Evolutionary conservation across 2,888 invertebrate genomes (phyloP), one percentile per base, ranked within the genome.

Genomic region (Hyposoter dolosus): DNA sequence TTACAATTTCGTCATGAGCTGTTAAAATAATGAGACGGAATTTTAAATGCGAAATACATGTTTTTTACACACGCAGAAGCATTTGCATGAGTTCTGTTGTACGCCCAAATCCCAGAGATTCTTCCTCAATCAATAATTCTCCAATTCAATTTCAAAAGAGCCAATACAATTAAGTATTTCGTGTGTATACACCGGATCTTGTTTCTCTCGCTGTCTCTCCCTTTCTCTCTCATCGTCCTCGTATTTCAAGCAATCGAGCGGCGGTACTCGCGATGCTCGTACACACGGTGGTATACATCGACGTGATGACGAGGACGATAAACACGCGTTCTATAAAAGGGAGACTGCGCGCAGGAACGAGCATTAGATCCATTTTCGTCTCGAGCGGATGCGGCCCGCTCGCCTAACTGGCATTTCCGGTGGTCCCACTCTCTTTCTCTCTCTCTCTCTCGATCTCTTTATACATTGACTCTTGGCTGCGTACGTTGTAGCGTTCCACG

Each of bases 351-450:
- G 82, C 89, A 88, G 83, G 85, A 86, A 87, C 89, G 88, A 89
- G 90, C 90, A 90, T 90, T 91, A 90, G 90, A 91, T 90, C 89
- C 90, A 90, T 91, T 91, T 89, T 89, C 90, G 88, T 90, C 89
- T 90, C 89, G 90, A 88, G 90, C 92, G 92, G 92, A 92, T 91
- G 91, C 92, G 90, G 90, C 90, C 90, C 91, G 92, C 91, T 91
- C 90, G 90, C 89, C 92, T 92, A 92, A 92, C 92, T 91, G 92
- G 91, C 92, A 89, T 92, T 92, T 92, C 92, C 92, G 92, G 91
- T 92, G 91, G 90, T 89, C 90, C 89, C 90, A 89, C 91, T 90
- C 88, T 87, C 85, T 83, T 71, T 87, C 45, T 66, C 77, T 50
- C 40, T 74, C 45, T 74, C 75, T 80, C 83, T 80, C 78, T 69